Evolutionary conservation across 1,140 invertebrate genomes (phyloP).

Genomic region (Drosophila virilis): DNA sequence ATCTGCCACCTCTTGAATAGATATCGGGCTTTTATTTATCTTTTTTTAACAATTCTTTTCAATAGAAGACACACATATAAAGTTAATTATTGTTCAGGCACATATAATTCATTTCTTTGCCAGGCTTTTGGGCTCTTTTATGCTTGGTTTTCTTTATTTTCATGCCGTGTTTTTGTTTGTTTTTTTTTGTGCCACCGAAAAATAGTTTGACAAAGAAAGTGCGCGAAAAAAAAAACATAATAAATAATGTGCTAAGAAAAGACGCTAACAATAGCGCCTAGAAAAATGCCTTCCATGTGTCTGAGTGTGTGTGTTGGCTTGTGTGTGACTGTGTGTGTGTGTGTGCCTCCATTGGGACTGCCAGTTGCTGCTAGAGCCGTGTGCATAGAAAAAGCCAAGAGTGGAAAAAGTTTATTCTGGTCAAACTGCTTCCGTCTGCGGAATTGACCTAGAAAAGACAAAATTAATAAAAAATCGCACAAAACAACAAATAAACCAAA

Average conservation of each 20-base stretch:
- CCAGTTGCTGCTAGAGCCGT: slow-evolving; percentile 4
- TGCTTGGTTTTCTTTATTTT: slow-evolving; percentile 40
- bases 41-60: slow-evolving; percentile 41
- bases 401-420: slow-evolving; percentile 75
- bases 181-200: slow-evolving; percentile 40
- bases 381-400: slow-evolving; percentile 52
- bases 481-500: slow-evolving; percentile 38
- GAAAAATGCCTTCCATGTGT: slow-evolving; percentile 44
- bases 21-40: neutral
- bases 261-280: slow-evolving; percentile 63
- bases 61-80: slow-evolving; percentile 44
- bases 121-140: slow-evolving; percentile 16
- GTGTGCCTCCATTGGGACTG: slow-evolving; percentile 16
- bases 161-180: slow-evolving; percentile 26
- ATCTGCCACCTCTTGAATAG: slow-evolving; percentile 35
- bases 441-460: slow-evolving; percentile 75
- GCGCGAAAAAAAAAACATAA: slow-evolving; percentile 59
- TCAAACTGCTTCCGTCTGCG: slow-evolving; percentile 73
- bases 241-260: slow-evolving; percentile 80
- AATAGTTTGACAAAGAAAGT: slow-evolving; percentile 72
- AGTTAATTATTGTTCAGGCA: slow-evolving; percentile 60
- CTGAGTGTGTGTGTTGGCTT: slow-evolving; percentile 10
- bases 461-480: slow-evolving; percentile 68
- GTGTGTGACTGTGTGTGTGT: slow-evolving; percentile 26
- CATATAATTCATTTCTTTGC: slow-evolving; percentile 38